These are phyloP conservation scores for Sweltsa coloradensis DNA, from an alignment of 1,140 invertebrate species.

Conservation along the genomic window DNA sequence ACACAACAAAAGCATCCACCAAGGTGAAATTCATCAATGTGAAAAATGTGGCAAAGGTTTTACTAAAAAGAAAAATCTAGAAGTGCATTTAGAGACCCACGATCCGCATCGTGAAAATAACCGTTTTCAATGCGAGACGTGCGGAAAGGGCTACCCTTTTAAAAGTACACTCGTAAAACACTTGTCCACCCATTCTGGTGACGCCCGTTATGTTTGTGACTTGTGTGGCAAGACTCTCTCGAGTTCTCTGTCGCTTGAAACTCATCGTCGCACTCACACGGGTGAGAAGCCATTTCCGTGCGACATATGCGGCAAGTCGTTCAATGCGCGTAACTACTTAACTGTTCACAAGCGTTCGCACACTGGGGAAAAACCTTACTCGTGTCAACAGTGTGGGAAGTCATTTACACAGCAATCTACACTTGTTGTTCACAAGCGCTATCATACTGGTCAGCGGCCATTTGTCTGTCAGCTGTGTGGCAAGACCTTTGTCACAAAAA, in stretches of 20 bases:
- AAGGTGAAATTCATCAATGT: slow-evolving; percentile 37
- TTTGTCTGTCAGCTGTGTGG: slow-evolving; percentile 44
- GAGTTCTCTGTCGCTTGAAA: slow-evolving; percentile 36
- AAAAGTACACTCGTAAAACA: slow-evolving; percentile 8
- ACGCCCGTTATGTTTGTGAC: slow-evolving; percentile 26
- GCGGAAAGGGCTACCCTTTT: slow-evolving; percentile 30
- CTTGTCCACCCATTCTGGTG: slow-evolving; percentile 33
- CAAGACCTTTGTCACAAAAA: slow-evolving; percentile 18
- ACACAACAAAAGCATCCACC: slow-evolving; percentile 42
- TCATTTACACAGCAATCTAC: slow-evolving; percentile 12
- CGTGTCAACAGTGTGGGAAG: slow-evolving; percentile 19
- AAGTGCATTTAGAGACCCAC: background rate
- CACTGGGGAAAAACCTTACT: slow-evolving; percentile 36
- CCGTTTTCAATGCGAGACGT: slow-evolving; percentile 30
- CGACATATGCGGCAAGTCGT: slow-evolving; percentile 30
- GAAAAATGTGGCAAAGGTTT: slow-evolving; percentile 35
- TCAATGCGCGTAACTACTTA: slow-evolving; percentile 31
- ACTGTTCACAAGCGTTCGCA: slow-evolving; percentile 51
- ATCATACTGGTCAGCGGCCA: slow-evolving; percentile 58
- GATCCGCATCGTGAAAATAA: slow-evolving; percentile 24
- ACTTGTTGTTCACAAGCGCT: slow-evolving; percentile 43
- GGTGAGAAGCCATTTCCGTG: slow-evolving; percentile 37
- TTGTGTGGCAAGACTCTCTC: slow-evolving; percentile 22
- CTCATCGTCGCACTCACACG: slow-evolving; percentile 30
- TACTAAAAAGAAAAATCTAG: slow-evolving; percentile 14